Conservation (phyloP, 2,888 invertebrate species). For the Lissocephala sabroskyi region DNA sequence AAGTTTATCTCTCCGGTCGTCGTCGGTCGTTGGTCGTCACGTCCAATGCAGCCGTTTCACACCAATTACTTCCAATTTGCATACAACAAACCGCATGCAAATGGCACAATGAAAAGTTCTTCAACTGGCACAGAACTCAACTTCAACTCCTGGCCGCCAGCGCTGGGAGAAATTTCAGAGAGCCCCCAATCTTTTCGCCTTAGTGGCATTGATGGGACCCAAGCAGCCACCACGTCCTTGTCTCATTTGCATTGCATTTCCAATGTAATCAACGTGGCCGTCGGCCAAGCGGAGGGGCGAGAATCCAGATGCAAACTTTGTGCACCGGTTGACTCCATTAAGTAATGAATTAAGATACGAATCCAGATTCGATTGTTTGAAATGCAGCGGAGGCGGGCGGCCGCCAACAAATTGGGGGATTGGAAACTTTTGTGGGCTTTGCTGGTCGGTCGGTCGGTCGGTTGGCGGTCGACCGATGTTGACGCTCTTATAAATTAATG, state of each 20-base stretch:
- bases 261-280: slow-evolving; percentile 59
- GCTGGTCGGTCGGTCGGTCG: no score
- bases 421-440: background rate
- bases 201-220: no score
- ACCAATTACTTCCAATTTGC: slow-evolving; percentile 62
- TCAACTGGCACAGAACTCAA: background rate
- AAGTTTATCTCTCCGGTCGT: slow-evolving; percentile 10
- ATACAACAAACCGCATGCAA: slow-evolving; percentile 61
- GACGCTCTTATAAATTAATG: slow-evolving; percentile 55
- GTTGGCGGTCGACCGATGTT: slow-evolving; percentile 12
- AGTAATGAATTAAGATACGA: slow-evolving; percentile 60
- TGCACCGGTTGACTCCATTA: slow-evolving; percentile 44
- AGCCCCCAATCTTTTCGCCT: no score
- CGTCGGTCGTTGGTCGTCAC: no score
- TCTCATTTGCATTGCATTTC: slow-evolving; percentile 51
- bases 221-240: slow-evolving; percentile 1
- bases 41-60: slow-evolving; percentile 55
- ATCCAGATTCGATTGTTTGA: slow-evolving; percentile 61
- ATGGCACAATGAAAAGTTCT: slow-evolving; percentile 49
- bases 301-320: slow-evolving; percentile 10
- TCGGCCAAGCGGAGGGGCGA: background rate
- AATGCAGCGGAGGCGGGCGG: slow-evolving; percentile 24
- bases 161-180: no score
- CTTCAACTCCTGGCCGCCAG: background rate
- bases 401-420: slow-evolving; percentile 36